Evolutionary conservation across 64 coral and sea anemone species (phyloP).

Genomic region (Actinia equina): DNA sequence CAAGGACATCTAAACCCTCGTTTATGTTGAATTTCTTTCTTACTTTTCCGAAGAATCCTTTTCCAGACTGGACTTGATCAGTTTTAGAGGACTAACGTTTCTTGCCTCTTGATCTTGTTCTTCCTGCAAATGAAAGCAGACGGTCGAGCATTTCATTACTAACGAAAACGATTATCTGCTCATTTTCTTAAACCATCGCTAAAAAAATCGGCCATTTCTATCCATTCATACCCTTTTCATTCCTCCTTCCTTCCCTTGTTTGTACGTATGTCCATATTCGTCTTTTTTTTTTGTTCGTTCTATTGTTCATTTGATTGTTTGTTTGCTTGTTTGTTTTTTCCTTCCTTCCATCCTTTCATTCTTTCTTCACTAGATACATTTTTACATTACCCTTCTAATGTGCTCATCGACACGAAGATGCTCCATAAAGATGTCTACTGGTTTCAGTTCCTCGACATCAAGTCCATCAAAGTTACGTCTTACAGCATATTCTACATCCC

Average conservation of each 20-base stretch:
- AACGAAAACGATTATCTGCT: too few species aligned
- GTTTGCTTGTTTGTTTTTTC: too few species aligned
- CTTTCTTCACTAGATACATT: too few species aligned
- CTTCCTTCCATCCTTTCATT: too few species aligned
- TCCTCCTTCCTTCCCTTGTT: too few species aligned
- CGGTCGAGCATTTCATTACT: neutral
- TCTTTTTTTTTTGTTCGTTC: too few species aligned
- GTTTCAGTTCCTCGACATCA: conserved; percentile 40
- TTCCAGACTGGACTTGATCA: conserved; percentile 45
- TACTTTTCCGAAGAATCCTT: neutral
- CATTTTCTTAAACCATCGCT: too few species aligned
- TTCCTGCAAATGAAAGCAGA: neutral
- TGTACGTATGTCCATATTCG: too few species aligned
- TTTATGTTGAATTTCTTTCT: neutral
- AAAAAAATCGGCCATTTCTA: too few species aligned
- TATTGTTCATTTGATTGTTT: too few species aligned
- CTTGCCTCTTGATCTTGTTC: neutral
- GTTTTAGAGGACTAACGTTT: neutral
- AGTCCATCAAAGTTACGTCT: conserved; percentile 57
- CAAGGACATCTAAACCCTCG: neutral
- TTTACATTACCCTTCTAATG: neutral
- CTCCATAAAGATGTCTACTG: conserved; percentile 37
- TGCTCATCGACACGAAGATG: neutral
- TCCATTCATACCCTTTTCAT: too few species aligned
- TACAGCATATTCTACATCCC: conserved; percentile 39